A percentile compares a stretch with the other conserved stretches of the same genome.
Conservation (phyloP, 1,140 invertebrate genomes). For the Diprion similis region DNA sequence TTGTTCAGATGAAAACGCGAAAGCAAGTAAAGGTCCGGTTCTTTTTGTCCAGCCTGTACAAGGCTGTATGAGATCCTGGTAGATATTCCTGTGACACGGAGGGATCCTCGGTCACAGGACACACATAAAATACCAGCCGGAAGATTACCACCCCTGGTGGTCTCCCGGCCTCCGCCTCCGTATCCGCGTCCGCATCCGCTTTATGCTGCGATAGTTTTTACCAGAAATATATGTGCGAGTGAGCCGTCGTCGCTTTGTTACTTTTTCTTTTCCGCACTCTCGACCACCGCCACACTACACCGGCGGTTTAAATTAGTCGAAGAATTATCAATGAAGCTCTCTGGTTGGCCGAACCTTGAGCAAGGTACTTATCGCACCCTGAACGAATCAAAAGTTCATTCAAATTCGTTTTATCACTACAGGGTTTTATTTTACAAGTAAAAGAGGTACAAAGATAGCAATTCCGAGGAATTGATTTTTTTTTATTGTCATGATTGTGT, state of each 20-base stretch:
- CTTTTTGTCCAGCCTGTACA: not conserved
- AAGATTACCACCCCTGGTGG: conserved; percentile 42
- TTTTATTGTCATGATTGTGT: too few relatives aligned
- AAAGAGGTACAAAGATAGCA: too few relatives aligned
- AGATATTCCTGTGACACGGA: conserved; percentile 22
- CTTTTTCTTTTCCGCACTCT: conserved; percentile 29
- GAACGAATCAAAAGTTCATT: too few relatives aligned
- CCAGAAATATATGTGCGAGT: conserved; percentile 44
- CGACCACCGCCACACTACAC: conserved; percentile 18
- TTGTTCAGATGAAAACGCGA: not conserved
- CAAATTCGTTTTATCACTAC: too few relatives aligned
- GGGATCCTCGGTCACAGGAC: conserved; percentile 35
- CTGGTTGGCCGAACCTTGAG: not conserved
- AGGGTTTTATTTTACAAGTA: too few relatives aligned
- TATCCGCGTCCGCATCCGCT: conserved; percentile 36
- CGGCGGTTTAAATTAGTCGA: conserved; percentile 30
- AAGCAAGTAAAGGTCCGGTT: not conserved
- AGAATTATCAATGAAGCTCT: conserved; percentile 35
- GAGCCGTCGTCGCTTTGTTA: conserved; percentile 45
- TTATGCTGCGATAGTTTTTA: conserved; percentile 43
- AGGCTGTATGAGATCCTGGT: not conserved
- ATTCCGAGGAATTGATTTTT: too few relatives aligned
- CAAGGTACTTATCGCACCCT: conserved; percentile 22
- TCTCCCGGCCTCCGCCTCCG: conserved; percentile 29
- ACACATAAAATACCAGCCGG: conserved; percentile 47